Base-by-base conservation (phyloP, 2,888 invertebrate genomes). In the Archaeoteleia sp. region DNA sequence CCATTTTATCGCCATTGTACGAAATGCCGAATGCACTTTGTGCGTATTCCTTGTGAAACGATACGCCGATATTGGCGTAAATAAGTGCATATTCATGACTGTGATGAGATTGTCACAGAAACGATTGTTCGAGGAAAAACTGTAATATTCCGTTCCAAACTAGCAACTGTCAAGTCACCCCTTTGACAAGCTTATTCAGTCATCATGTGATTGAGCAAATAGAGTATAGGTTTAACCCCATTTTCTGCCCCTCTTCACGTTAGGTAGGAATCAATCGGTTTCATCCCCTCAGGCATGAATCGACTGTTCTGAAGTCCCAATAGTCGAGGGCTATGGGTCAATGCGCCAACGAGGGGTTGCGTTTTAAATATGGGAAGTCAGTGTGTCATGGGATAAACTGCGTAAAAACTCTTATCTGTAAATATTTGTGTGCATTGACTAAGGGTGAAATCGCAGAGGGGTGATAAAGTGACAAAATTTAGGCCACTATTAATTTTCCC, bases 271-370 rank as follows among this genome's bases (percentile, higher is more conserved):
- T 61, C 51, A 61, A 53, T 53, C 51, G 51, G 39, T 53, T 45
- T 61, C 51, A 53, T 60, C 60, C 60, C 60, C 49, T 60, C 60
- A 25, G 43, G 60, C 43, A 49, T 37, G 49, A 60, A 45, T 51
- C 45, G 60, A 61, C 60, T 61, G 35, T 53, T 53, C 45, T 39
- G 23, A 60, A 60, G 60, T 37, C 55, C 25, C 42, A 54, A 55
- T 55, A 62, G 48, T 62, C 23, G 35, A 54, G 48, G 48, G 55
- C 43, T 49, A 29, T 48, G 34, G 54, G 54, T 62, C 54, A 62
- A 55, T 55, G 48, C 15, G 14, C 48, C 34, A 5, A 29, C 29
- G 8, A 48, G 34, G 40, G 54, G 48, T 62, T 32, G 46, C 17
- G 54, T 51, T 62, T 62, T 62, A 46, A 62, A 62, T 51, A 48